Evolutionary conservation across 2,113 vertebrate species (phyloP), one percentile per base, ranked within the genome.

Genomic region (Plectropomus leopardus): DNA sequence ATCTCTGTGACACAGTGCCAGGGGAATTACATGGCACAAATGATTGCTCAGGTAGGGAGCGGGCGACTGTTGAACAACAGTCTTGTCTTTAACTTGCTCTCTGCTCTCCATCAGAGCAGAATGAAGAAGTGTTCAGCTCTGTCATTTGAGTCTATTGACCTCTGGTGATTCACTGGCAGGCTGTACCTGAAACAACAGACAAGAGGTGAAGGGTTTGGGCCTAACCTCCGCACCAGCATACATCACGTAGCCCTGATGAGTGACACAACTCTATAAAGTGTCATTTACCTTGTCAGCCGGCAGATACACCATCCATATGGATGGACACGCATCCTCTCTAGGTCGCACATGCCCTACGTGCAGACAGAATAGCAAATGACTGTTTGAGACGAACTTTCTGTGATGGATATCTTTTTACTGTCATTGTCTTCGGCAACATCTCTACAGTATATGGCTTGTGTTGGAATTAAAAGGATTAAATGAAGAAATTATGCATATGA

Each of bases 71-170:
- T 28, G 32, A 86, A 87, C 84, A 75, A 76, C 72, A 57, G 65
- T 44, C 68, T 28, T 42, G 83, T 79, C 83, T 89, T 88, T 89
- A 84, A 84, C 84, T 82, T 76, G 78, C 15, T 68, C 73, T 64
- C 73, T 24, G 24, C 85, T 89, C 80, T 88, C 79, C 79, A 86
- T 88, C 88, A 83, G 69, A 45, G 72, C 76, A 64, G 85, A 76
- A 87, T 85, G 83, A 88, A 86, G 85, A 80, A 80, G 87, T 76
- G 82, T 50, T 87, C 80, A 54, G 74, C 60, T 76, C 81, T 76
- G 80, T 93, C 82, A 82, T 90, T 86, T 79, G 32, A 90, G 87
- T 92, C 87, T 76, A 86, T 90, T 93, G 93, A 92, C 91, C 90
- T 93, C 84, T 88, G 78, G 70, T 60, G 82, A 80, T 80, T 88